Conservation (phyloP, 2,113 vertebrate species). For the Chamaetylas fuelleborni region DNA sequence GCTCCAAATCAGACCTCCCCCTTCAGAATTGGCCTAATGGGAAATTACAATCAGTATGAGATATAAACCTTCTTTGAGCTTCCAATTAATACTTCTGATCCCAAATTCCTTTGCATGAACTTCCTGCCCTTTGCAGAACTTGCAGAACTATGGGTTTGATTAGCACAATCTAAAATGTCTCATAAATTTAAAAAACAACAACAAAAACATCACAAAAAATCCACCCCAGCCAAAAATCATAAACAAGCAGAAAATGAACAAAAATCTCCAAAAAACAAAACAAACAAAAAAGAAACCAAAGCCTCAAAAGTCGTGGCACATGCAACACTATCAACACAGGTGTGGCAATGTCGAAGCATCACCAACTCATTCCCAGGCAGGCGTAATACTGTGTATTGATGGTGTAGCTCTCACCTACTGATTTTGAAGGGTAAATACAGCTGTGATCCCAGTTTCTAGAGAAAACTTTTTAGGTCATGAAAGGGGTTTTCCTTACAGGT, state of each 20-base stretch:
- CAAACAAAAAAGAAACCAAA: neutral
- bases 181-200: neutral
- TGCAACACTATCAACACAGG: neutral
- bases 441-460: neutral
- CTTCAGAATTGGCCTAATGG: neutral
- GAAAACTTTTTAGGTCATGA: neutral
- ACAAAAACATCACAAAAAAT: neutral
- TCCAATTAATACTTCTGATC: neutral
- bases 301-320: neutral
- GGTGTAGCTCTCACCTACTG: neutral
- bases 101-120: neutral
- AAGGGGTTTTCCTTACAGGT: neutral
- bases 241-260: neutral
- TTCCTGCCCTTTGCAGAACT: neutral
- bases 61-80: neutral
- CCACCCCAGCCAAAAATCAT: neutral
- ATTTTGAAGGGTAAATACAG: neutral
- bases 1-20: neutral
- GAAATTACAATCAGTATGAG: neutral
- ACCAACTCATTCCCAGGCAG: neutral
- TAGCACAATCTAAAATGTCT: neutral
- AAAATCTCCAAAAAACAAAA: too few species aligned
- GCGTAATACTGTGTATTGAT: neutral
- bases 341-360: neutral
- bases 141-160: neutral